Evolutionary conservation across 2,113 vertebrate species (phyloP).

Genomic region (Alligator mississippiensis): DNA sequence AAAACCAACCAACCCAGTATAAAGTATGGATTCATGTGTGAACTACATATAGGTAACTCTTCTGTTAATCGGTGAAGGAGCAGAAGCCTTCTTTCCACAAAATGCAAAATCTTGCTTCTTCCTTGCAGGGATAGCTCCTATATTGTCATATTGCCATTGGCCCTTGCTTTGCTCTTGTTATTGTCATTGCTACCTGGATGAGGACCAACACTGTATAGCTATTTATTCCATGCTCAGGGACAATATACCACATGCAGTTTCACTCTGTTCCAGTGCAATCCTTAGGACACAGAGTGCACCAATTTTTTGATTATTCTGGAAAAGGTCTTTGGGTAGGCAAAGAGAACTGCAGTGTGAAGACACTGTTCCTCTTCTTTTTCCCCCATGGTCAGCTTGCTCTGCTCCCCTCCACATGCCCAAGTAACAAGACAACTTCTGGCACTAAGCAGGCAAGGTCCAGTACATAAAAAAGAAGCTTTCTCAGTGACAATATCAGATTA

Average conservation of each 20-base stretch:
- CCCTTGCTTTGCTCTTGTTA: background rate
- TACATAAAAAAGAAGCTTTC: slow-evolving; percentile 45
- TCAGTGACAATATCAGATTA: slow-evolving; percentile 13
- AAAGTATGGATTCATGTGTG: background rate
- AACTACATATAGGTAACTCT: background rate
- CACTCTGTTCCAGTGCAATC: slow-evolving; percentile 21
- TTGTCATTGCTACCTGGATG: background rate
- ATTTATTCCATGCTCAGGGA: slow-evolving; percentile 19
- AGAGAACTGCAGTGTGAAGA: background rate
- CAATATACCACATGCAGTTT: accelerated
- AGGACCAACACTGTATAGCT: slow-evolving; percentile 10
- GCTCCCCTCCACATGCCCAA: background rate
- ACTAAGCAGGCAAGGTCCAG: background rate
- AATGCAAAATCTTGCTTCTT: slow-evolving; percentile 20
- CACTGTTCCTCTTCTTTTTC: slow-evolving; percentile 32
- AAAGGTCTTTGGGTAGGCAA: background rate
- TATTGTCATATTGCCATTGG: slow-evolving; percentile 17
- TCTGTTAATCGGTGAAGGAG: background rate
- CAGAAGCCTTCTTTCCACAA: background rate
- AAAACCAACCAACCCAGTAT: background rate
- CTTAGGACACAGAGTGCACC: slow-evolving; percentile 6
- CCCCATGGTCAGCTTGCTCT: slow-evolving; percentile 26
- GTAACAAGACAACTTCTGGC: slow-evolving; percentile 31
- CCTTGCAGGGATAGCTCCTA: background rate
- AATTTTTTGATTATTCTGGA: slow-evolving; percentile 29